Evolutionary conservation across 1,140 invertebrate genomes (phyloP).

Genomic region (Teleogryllus occipitalis): DNA sequence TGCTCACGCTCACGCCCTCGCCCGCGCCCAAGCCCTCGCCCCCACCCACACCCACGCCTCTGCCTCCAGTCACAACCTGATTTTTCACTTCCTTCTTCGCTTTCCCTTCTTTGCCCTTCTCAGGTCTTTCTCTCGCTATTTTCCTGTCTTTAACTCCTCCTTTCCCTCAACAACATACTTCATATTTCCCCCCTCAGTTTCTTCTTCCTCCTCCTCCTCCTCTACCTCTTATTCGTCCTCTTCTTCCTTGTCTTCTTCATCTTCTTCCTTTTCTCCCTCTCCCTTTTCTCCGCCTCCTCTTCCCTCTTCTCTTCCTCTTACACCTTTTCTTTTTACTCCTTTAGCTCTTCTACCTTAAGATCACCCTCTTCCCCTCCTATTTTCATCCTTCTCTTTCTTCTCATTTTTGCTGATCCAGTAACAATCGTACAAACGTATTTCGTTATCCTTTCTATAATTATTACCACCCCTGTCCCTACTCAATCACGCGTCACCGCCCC

Average conservation of each 20-base stretch:
- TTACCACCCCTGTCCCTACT: no score
- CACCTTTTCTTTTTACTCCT: neutral
- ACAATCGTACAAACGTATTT: no score
- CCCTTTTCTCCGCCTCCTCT: neutral
- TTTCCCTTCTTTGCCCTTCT: neutral
- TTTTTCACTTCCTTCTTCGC: neutral
- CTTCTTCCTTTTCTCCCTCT: neutral
- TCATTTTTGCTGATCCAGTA: no score
- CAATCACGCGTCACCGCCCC: no score
- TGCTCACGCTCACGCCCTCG: neutral
- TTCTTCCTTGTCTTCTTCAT: neutral
- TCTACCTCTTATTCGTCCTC: neutral
- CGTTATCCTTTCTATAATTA: no score
- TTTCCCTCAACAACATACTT: neutral
- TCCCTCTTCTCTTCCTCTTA: neutral
- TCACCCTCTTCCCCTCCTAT: neutral
- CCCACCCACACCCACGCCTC: neutral
- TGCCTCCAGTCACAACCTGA: no score
- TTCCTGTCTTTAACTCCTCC: neutral
- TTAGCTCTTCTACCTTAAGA: neutral
- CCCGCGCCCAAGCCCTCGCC: no score
- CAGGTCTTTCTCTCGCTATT: neutral
- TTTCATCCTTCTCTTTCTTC: no score
- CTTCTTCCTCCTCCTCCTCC: conserved; percentile 7
- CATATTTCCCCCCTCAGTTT: neutral